Evolutionary conservation across 1,140 invertebrate species (phyloP), one percentile per base, ranked within the genome.

Genomic region (Heliconius melpomene): DNA sequence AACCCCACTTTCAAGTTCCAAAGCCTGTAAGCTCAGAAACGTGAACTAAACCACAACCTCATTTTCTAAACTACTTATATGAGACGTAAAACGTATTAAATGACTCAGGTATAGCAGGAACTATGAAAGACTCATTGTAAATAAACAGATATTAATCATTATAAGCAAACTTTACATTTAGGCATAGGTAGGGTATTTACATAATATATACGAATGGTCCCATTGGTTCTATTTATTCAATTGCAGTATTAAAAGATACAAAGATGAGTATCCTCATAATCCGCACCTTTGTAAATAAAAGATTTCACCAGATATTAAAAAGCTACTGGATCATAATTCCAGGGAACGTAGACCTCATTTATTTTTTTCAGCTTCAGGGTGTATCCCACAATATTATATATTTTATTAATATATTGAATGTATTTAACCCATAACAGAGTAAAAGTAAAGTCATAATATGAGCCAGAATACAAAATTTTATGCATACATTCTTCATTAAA

Each of bases 1-100:
- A 83, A 79, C 36, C 54, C 79, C 82, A 52, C 71, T 54, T 83
- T 75, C 52, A 75, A 79, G 32, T 57, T 66, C 9, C 60, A 66
- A 66, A 66, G 60, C 26, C 60, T 16, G 60, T 13, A 66, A 66
- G 60, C 23, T 66, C 7, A 78, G 23, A 72, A 40, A 50, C 57
- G 71, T 36, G 32, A 72, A 79, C 73, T 13, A 32, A 72, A 83
- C 82, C 82, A 36, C 82, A 83, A 78, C 50, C 32, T 73, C n/a
- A 36, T 66, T 77, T 60, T 72, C 50, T 72, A 40, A 78, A 60
- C 38, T 40, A n/a, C n/a, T n/a, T n/a, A 66, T 3, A 26, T 66
- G n/a, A 60, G 29, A 32, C 23, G 36, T 60, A 75, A 75, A 60
- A 75, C n/a, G 9, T 75, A 77, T 70, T 50, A 29, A 77, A 29